These are phyloP conservation scores for Leptocoma aspasia DNA, from an alignment of 2,113 vertebrate genomes.

Conservation along the genomic window DNA sequence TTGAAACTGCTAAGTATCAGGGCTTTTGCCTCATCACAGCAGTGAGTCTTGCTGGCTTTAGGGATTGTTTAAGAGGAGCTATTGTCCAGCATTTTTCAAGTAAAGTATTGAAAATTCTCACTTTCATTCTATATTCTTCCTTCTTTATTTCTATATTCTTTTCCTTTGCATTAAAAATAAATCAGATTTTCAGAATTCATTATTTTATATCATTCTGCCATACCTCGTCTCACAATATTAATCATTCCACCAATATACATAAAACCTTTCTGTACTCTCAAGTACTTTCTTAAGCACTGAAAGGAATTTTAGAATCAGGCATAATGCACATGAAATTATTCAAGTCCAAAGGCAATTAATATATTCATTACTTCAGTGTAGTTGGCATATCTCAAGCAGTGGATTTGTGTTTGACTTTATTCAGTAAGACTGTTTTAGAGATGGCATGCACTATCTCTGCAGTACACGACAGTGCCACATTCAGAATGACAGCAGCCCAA, in stretches of 20 bases:
- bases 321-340: slow-evolving; percentile 32
- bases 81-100: not conserved
- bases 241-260: not conserved
- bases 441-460: slow-evolving; percentile 47
- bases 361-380: slow-evolving; percentile 48
- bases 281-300: not conserved
- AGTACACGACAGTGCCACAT: slow-evolving; percentile 60
- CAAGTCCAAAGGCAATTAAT: slow-evolving; percentile 67
- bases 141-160: not conserved
- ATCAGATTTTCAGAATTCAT: not conserved
- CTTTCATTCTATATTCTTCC: not conserved
- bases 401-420: slow-evolving; percentile 72
- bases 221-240: not conserved
- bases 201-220: not conserved
- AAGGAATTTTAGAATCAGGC: not conserved
- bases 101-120: not conserved
- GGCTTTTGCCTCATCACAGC: not conserved
- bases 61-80: not conserved
- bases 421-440: slow-evolving; percentile 64
- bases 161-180: not conserved
- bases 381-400: slow-evolving; percentile 49
- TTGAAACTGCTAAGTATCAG: not conserved
- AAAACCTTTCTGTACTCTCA: not conserved
- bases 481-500: slow-evolving; percentile 70
- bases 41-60: not conserved